These are phyloP conservation scores for Sphenodon punctatus DNA, from an alignment of 2,797 vertebrate species.

Conservation along the genomic window DNA sequence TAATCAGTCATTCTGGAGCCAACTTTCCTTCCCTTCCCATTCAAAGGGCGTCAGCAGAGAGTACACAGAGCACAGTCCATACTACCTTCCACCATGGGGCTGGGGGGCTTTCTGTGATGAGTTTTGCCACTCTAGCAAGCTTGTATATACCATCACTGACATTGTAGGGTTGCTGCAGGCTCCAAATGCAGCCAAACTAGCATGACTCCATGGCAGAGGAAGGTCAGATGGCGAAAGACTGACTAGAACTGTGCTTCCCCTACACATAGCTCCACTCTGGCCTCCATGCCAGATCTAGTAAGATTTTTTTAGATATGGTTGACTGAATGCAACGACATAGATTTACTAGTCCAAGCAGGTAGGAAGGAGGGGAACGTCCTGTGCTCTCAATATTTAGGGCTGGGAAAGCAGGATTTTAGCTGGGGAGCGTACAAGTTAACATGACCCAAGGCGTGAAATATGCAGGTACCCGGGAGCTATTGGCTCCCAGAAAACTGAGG, in stretches of 20 bases:
- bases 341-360: background rate
- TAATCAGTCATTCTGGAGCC: background rate
- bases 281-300: background rate
- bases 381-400: background rate
- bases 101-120: too few species aligned
- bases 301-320: background rate
- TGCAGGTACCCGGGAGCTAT: background rate
- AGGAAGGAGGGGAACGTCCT: background rate
- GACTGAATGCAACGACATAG: background rate
- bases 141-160: too few species aligned
- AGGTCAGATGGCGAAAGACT: background rate
- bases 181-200: background rate
- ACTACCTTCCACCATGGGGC: too few species aligned
- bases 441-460: too few species aligned
- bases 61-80: too few species aligned
- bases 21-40: background rate
- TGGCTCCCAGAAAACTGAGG: too few species aligned
- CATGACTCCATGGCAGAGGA: background rate
- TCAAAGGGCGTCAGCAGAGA: too few species aligned
- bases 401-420: background rate
- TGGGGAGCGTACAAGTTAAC: too few species aligned
- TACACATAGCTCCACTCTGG: background rate
- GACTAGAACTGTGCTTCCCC: background rate
- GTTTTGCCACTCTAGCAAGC: too few species aligned
- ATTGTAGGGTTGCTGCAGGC: rapidly evolving